Evolutionary conservation across 2,797 vertebrate species (phyloP).

Genomic region (Notamacropus eugenii): DNA sequence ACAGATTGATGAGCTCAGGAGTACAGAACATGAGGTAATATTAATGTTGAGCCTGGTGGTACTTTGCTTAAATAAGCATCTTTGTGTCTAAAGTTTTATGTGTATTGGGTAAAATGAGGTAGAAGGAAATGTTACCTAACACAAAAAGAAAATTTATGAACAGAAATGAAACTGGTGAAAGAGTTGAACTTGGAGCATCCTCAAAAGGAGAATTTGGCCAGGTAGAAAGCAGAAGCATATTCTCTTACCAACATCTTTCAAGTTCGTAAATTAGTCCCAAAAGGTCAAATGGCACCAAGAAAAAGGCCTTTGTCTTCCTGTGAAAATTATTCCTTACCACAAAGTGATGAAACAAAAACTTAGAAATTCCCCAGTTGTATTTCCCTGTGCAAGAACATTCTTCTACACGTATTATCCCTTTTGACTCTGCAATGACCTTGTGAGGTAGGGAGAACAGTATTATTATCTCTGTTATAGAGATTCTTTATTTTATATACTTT

Average conservation of each 20-base stretch:
- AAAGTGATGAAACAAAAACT: neutral
- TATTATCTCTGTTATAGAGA: neutral
- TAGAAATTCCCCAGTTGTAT: neutral
- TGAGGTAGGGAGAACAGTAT: neutral
- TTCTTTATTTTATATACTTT: too few relatives aligned
- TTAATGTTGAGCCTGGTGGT: neutral
- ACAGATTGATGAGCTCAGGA: neutral
- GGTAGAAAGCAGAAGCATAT: slow-evolving; percentile 22
- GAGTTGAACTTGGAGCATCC: neutral
- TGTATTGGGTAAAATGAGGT: slow-evolving; percentile 16
- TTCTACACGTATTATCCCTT: neutral
- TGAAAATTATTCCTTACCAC: neutral
- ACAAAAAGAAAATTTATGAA: slow-evolving; percentile 33
- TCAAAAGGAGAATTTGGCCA: neutral
- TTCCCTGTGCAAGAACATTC: neutral
- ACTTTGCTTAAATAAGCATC: slow-evolving; percentile 27
- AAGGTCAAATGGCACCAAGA: neutral
- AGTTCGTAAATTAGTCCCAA: slow-evolving; percentile 36
- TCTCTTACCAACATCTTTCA: slow-evolving; percentile 34
- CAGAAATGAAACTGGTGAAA: slow-evolving; percentile 33
- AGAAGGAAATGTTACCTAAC: neutral
- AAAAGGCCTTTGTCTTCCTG: neutral
- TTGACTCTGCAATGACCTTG: neutral
- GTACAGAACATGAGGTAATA: neutral
- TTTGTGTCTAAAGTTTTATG: slow-evolving; percentile 19